phyloP scores from a whole-genome alignment of 2,888 invertebrate genomes.

The Drosophila kanekoi region DNA sequence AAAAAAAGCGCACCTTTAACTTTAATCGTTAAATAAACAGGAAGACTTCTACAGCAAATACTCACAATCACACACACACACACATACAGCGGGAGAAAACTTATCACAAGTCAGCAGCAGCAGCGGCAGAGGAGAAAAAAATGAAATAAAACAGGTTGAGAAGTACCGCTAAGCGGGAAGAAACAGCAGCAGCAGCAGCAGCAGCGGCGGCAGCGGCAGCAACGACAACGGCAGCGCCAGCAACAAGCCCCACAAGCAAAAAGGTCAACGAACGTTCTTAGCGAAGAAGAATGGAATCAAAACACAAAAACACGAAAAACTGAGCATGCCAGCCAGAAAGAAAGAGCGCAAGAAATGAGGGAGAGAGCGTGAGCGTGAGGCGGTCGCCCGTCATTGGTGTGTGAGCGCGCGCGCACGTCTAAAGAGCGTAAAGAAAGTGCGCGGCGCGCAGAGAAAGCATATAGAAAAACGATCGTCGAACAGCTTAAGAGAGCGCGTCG shows the following conservation, averaged over 20 bases:
- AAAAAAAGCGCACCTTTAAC: constrained; percentile 60
- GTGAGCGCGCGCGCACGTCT: background rate
- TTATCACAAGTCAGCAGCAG: constrained; percentile 65
- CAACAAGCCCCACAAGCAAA: constrained; percentile 61
- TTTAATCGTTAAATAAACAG: constrained; percentile 78
- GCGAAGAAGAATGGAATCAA: constrained; percentile 84
- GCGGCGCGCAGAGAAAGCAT: constrained; percentile 37
- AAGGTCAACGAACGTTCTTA: constrained; percentile 84
- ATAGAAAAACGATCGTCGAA: constrained; percentile 22
- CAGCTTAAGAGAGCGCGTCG: background rate
- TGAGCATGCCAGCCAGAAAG: constrained; percentile 48
- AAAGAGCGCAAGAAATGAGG: constrained; percentile 37
- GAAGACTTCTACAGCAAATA: constrained; percentile 78
- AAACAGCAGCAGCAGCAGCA: constrained; percentile 28
- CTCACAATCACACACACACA: constrained; percentile 32
- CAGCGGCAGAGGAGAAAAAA: constrained; percentile 40
- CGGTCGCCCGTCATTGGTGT: constrained; percentile 7
- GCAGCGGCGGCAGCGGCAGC: constrained; percentile 10
- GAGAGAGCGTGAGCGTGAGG: constrained; percentile 5
- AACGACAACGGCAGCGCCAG: constrained; percentile 35
- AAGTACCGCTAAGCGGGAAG: constrained; percentile 77
- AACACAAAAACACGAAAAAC: constrained; percentile 82
- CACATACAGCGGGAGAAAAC: constrained; percentile 39
- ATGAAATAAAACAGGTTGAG: constrained; percentile 77
- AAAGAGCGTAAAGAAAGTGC: constrained; percentile 49